A percentile compares a stretch with the other conserved stretches of the same genome.
phyloP scores from a whole-genome alignment of 2,888 invertebrate species.

The Nomada flava region DNA sequence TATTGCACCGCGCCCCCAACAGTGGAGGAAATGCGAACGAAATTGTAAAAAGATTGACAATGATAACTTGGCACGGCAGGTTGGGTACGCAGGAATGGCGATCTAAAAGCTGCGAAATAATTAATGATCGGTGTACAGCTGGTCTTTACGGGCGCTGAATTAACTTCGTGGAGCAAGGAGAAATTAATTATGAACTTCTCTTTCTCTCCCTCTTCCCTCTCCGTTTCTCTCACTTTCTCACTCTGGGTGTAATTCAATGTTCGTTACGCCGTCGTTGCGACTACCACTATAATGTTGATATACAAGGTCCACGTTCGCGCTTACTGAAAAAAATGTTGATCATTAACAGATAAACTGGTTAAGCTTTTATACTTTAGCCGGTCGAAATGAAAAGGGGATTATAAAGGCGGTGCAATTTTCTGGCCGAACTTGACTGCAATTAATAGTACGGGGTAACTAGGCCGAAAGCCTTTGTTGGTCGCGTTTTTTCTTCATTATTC shows the following conservation, averaged over 20 bases:
- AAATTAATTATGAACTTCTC: slow-evolving; percentile 27
- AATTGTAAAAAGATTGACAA: not conserved
- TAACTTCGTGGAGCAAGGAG: slow-evolving; percentile 11
- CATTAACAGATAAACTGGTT: slow-evolving; percentile 8
- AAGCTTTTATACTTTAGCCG: not conserved
- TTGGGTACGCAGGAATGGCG: not conserved
- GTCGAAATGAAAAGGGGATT: not conserved
- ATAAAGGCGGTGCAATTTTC: not conserved
- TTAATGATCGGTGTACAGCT: slow-evolving; percentile 19
- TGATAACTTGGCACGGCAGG: not conserved
- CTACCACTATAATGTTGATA: not conserved
- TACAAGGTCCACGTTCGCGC: not conserved
- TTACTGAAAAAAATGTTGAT: not conserved
- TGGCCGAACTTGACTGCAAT: not conserved
- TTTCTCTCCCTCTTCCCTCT: no score
- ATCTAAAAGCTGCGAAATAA: slow-evolving; percentile 10
- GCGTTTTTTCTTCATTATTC: not conserved
- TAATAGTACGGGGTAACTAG: not conserved
- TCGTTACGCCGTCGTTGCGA: slow-evolving; percentile 18
- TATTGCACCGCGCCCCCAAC: not conserved
- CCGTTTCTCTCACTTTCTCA: not conserved
- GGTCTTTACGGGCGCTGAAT: slow-evolving; percentile 3
- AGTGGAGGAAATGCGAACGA: no score
- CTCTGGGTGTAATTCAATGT: slow-evolving; percentile 18
- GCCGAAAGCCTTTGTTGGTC: not conserved